Base-by-base conservation (phyloP, 2,888 invertebrate genomes). In the Lasioglossum morio region DNA sequence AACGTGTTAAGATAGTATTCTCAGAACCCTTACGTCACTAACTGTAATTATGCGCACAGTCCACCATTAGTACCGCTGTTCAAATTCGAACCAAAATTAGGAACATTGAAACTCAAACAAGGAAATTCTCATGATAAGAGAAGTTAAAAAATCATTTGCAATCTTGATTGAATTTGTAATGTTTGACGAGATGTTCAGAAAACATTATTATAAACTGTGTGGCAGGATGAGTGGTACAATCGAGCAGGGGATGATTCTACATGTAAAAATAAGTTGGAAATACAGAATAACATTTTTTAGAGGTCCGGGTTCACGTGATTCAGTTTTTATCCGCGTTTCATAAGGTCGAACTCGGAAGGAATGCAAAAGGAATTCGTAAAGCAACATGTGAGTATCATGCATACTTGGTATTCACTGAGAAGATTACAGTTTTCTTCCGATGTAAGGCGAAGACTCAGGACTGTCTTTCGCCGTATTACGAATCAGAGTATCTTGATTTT, bases 21-120 rank as follows among this genome's bases (percentile, higher is more conserved):
- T 19, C 37, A 10, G 3, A 69, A 19, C 37, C 37, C 66, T 37
- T 69, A 34, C 10, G 66, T 37, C 34, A 10, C 34, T 37, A 69
- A 34, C 34, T 66, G 30, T 19, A 5, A 69, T 37, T 10, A 69
- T 4, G 30, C 34, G 34, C 23, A 19, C 66, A 23, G 30, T 69
- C 66, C 63, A 63, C 63, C 63, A 30, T 30, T 63, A 63, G 63
- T 63, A 16, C 60, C 60, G 60, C 66, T 69, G 66, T 34, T 34
- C 37, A 34, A 63, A 69, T 37, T 34, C 4, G 34, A 69, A 69
- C 37, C 19, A 37, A 69, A 63, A 10, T 19, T 34, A 69, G 66
- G 34, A 69, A 69, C 34, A 69, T 69, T 19, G 34, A 23, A 37
- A 69, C 37, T 34, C 10, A 37, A 37, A 69, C 19, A 37, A 23